These are phyloP conservation scores for Motacilla tschutschensis DNA, from an alignment of 2,113 vertebrate species.

Conservation along the genomic window DNA sequence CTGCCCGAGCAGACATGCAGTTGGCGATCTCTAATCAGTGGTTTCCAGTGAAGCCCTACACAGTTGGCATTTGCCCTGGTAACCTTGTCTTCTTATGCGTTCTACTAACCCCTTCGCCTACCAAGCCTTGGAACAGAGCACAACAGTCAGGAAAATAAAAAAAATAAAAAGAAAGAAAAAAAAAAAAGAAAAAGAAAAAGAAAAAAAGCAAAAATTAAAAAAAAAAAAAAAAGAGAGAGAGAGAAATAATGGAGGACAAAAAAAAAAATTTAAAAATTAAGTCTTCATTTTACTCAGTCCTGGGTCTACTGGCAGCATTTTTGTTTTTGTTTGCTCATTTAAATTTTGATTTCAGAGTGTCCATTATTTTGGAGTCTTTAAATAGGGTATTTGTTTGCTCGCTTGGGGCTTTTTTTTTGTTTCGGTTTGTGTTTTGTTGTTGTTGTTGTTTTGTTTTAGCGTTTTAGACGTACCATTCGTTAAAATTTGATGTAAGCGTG, in stretches of 20 bases:
- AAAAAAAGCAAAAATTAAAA: background rate
- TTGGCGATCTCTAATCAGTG: conserved; percentile 78
- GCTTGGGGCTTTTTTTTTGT: conserved; percentile 73
- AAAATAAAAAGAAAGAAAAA: accelerated
- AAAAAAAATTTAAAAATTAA: background rate
- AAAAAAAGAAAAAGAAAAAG: accelerated
- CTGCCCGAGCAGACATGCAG: conserved; percentile 85
- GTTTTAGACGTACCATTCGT: conserved; percentile 99
- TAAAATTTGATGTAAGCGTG: conserved; percentile 99
- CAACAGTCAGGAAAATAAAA: background rate
- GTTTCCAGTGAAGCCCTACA: conserved; percentile 77
- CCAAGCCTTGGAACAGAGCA: conserved; percentile 74
- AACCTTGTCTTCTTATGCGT: conserved; percentile 80
- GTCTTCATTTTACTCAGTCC: conserved; percentile 81
- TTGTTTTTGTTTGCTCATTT: conserved; percentile 59
- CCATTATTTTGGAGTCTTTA: conserved; percentile 85
- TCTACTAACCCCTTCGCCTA: conserved; percentile 69
- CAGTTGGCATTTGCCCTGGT: conserved; percentile 77
- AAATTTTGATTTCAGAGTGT: conserved; percentile 79
- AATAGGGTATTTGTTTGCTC: conserved; percentile 75
- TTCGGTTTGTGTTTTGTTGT: conserved; percentile 27
- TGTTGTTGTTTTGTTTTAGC: conserved; percentile 72
- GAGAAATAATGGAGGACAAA: background rate
- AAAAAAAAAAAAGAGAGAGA: background rate
- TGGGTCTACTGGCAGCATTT: conserved; percentile 83